phyloP scores from a whole-genome alignment of 2,113 vertebrate species.

The Stigmatopora nigra region DNA sequence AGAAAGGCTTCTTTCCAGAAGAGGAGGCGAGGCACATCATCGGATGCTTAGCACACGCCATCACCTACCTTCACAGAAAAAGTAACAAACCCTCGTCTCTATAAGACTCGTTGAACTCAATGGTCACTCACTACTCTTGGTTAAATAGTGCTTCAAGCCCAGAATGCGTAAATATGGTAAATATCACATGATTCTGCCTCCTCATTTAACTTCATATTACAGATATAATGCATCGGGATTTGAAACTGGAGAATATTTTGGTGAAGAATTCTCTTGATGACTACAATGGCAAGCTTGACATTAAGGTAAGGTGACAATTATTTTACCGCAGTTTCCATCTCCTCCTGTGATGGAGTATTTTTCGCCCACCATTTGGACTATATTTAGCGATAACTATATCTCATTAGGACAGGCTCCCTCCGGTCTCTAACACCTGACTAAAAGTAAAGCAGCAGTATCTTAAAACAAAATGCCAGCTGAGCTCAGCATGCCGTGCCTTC shows the following conservation, averaged over 20 bases:
- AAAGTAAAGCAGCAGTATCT: conserved; percentile 31
- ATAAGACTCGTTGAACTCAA: conserved; percentile 1
- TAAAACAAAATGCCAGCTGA: conserved; percentile 41
- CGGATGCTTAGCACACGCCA: conserved; percentile 71
- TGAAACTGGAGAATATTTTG: conserved; percentile 89
- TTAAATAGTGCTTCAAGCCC: neutral
- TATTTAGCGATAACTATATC: conserved; percentile 42
- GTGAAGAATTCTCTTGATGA: conserved; percentile 75
- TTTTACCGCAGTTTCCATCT: conserved; percentile 7
- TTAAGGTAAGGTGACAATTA: conserved; percentile 72
- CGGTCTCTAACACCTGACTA: conserved; percentile 36
- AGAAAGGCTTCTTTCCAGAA: conserved; percentile 72
- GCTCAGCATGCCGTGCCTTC: conserved; percentile 44
- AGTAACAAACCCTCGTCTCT: conserved; percentile 53
- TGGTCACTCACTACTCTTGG: neutral
- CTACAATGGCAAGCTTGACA: conserved; percentile 72
- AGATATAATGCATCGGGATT: conserved; percentile 80
- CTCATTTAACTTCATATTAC: conserved; percentile 40
- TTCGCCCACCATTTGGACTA: conserved; percentile 8
- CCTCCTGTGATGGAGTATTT: conserved; percentile 4
- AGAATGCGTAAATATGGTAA: neutral
- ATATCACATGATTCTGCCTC: neutral
- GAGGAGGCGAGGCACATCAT: conserved; percentile 78
- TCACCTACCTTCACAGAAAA: conserved; percentile 76
- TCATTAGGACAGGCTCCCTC: conserved; percentile 48